These are phyloP conservation scores for Dryoscopus gambensis DNA, from an alignment of 2,113 vertebrate genomes.

Conservation along the genomic window DNA sequence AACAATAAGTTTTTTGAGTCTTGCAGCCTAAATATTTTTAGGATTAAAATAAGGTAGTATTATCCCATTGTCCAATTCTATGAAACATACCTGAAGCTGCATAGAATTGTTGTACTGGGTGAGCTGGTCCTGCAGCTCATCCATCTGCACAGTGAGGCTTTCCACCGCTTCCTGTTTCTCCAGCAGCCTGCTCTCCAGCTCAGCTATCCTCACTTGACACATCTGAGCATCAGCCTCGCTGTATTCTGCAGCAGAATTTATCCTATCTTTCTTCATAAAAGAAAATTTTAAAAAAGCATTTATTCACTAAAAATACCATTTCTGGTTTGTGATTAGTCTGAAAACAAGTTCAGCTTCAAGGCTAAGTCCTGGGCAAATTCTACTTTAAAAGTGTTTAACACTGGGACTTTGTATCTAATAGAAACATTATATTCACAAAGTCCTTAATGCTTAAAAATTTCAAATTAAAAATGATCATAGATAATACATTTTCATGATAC, in stretches of 20 bases:
- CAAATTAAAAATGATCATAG: neutral
- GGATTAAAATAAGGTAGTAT: neutral
- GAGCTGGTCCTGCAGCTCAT: neutral
- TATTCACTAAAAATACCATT: neutral
- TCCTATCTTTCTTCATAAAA: neutral
- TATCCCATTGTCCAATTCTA: neutral
- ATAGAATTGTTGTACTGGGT: neutral
- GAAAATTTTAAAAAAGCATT: neutral
- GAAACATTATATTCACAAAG: neutral
- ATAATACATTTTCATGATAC: neutral
- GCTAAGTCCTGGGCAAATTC: neutral
- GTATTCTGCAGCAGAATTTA: neutral
- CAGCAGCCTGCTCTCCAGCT: slow-evolving; percentile 21
- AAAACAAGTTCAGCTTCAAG: neutral
- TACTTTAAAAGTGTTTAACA: neutral
- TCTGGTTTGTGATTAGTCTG: neutral
- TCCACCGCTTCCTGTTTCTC: neutral
- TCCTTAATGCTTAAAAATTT: neutral
- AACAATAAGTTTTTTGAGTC: neutral
- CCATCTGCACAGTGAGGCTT: neutral
- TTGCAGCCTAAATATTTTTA: neutral
- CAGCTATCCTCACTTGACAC: neutral
- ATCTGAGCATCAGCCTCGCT: neutral
- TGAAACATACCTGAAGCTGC: neutral
- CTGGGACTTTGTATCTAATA: neutral